Evolutionary conservation across 2,113 vertebrate genomes (phyloP).

Genomic region (Okapia johnstoni): DNA sequence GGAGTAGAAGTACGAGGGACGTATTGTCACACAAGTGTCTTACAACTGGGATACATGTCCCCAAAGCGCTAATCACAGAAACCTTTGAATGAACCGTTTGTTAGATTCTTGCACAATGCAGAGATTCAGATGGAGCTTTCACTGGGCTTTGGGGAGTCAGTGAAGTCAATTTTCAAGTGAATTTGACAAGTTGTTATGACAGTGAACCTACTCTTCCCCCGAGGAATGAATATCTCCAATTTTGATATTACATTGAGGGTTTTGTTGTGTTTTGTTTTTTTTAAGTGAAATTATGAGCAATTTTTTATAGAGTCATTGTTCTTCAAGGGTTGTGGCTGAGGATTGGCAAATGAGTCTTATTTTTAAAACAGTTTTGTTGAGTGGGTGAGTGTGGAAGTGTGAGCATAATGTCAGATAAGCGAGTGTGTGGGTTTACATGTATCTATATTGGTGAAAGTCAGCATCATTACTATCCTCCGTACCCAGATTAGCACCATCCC

Average conservation of each 20-base stretch:
- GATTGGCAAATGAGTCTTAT: conserved; percentile 34
- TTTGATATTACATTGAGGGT: neutral
- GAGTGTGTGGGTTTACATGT: neutral
- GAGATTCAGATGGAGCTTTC: neutral
- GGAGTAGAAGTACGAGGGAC: neutral
- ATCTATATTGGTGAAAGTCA: neutral
- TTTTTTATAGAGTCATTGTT: conserved; percentile 2
- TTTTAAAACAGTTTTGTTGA: conserved; percentile 7
- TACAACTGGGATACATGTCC: neutral
- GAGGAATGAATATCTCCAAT: neutral
- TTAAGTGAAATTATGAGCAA: neutral
- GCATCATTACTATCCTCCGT: neutral
- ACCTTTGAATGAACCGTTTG: neutral
- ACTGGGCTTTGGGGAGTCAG: neutral
- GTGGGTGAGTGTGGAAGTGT: conserved; percentile 17
- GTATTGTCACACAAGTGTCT: neutral
- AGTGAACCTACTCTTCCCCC: conserved; percentile 67
- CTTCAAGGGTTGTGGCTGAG: neutral
- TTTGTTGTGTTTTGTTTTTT: neutral
- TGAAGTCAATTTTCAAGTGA: neutral
- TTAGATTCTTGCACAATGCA: neutral
- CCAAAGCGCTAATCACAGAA: neutral
- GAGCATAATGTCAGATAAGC: neutral
- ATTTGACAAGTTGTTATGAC: conserved; percentile 46
- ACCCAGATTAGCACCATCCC: neutral